A percentile compares a stretch with the other conserved stretches of the same genome.
Conservation (phyloP, 2,888 invertebrate genomes). For the Dioctria linearis region DNA sequence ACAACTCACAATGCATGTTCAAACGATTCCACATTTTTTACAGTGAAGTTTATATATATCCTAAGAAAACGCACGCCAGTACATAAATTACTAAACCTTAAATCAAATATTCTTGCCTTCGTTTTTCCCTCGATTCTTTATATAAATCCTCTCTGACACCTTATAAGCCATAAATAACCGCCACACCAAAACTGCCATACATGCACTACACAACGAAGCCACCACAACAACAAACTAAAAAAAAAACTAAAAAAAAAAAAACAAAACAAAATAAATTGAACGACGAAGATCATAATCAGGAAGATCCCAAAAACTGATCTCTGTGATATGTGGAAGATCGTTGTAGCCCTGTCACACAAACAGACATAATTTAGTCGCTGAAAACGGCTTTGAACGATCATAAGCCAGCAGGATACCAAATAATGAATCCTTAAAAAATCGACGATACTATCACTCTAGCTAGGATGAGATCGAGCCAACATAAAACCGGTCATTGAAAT, state of each 20-base stretch:
- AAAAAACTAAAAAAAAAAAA: neutral
- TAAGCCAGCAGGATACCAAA: slow-evolving; percentile 2
- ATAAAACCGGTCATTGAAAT: neutral
- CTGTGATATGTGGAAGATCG: no score
- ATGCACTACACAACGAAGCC: no score
- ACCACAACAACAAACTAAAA: neutral
- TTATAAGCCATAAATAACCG: neutral
- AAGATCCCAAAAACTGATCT: neutral
- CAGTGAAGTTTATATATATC: no score
- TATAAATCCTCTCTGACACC: no score
- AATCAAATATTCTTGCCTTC: no score
- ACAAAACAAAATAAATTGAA: slow-evolving; percentile 16
- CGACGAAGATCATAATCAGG: neutral
- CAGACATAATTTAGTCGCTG: neutral
- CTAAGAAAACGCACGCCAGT: no score
- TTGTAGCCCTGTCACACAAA: neutral
- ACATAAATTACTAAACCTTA: no score
- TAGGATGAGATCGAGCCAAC: neutral
- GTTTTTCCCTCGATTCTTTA: no score
- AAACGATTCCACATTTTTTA: no score
- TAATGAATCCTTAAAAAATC: slow-evolving; percentile 14
- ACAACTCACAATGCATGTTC: no score
- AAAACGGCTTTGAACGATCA: neutral
- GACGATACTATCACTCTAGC: neutral
- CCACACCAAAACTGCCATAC: neutral